These are phyloP conservation scores for Salminus brasiliensis DNA, from an alignment of 2,113 vertebrate genomes.

Conservation along the genomic window DNA sequence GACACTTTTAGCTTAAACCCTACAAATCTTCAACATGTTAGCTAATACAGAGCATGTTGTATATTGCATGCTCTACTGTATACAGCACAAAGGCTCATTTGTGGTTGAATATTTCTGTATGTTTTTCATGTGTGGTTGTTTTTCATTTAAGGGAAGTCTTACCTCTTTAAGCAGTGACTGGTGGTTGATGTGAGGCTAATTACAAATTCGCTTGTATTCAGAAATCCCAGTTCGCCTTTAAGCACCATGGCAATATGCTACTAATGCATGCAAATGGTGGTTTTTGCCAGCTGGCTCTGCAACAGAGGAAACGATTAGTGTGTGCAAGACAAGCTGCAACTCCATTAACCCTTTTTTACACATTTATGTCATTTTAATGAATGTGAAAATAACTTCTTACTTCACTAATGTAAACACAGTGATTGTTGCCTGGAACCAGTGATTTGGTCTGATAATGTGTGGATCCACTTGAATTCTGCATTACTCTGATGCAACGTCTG, in stretches of 20 bases:
- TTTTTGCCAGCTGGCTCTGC: conserved; percentile 55
- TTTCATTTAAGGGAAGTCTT: not conserved
- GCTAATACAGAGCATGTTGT: too few species aligned
- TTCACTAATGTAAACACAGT: not conserved
- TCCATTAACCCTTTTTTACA: conserved; percentile 7
- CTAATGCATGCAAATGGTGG: conserved; percentile 69
- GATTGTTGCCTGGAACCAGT: not conserved
- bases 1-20: too few species aligned
- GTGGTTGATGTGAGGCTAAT: conserved; percentile 48
- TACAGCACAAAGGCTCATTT: not conserved
- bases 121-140: not conserved
- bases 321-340: conserved; percentile 8
- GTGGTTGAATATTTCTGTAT: not conserved
- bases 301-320: conserved; percentile 53
- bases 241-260: conserved; percentile 56
- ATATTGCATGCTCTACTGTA: not conserved
- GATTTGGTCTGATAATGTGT: not conserved
- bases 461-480: not conserved
- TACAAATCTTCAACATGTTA: not conserved
- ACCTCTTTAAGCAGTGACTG: not conserved
- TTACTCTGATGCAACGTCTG: not conserved
- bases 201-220: conserved; percentile 57
- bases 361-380: not conserved
- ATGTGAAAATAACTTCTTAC: not conserved
- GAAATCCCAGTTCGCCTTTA: conserved; percentile 46